These are phyloP conservation scores for Orthosia cruda DNA, from an alignment of 2,888 invertebrate genomes.

Conservation along the genomic window DNA sequence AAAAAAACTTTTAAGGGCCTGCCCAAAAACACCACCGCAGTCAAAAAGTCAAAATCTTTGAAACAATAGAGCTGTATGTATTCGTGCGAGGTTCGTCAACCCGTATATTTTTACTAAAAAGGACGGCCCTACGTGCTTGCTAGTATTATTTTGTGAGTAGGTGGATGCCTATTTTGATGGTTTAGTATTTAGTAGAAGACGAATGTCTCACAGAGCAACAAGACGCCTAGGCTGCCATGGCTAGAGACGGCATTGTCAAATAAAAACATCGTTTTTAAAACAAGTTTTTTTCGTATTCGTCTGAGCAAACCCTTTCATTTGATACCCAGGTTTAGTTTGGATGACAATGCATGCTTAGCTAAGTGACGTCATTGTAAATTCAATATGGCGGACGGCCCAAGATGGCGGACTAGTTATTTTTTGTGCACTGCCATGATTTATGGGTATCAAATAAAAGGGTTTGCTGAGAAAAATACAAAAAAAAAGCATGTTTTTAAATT, in stretches of 20 bases:
- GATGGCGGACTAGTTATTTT: no score
- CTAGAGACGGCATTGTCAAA: background rate
- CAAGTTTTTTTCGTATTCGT: no score
- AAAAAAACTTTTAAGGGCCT: background rate
- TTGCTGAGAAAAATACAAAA: no score
- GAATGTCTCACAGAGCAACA: background rate
- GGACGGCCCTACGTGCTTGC: constrained; percentile 53
- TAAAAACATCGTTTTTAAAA: no score
- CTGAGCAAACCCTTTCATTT: no score
- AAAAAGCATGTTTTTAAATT: no score
- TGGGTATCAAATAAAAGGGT: no score
- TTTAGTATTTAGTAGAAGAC: background rate
- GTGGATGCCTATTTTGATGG: constrained; percentile 3
- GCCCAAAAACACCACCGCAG: constrained; percentile 15
- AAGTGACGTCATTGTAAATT: no score
- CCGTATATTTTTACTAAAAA: constrained; percentile 21
- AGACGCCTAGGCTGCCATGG: background rate
- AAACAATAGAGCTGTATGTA: constrained; percentile 42
- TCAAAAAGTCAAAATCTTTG: constrained; percentile 22
- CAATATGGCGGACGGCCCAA: no score
- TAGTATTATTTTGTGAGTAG: constrained; percentile 23
- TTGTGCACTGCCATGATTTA: no score
- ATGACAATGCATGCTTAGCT: no score
- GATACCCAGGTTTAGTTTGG: no score
- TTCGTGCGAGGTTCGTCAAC: constrained; percentile 26